These are phyloP conservation scores for Lasioglossum figueresi DNA, from an alignment of 2,888 invertebrate species.

Conservation along the genomic window DNA sequence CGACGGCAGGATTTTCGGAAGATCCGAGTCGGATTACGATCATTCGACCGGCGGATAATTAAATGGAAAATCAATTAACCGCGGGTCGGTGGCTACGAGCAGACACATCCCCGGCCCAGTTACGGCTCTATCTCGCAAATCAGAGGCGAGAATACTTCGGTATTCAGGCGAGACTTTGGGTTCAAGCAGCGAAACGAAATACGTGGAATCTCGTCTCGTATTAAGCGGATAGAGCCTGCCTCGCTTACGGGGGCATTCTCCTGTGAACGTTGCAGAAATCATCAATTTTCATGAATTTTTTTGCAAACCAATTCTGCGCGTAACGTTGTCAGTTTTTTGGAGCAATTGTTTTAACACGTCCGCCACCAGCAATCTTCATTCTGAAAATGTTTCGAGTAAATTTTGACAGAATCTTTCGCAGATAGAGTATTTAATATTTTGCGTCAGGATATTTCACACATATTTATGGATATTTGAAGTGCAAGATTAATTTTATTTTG, in stretches of 20 bases:
- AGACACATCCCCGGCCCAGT: conserved; percentile 44
- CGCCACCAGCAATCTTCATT: too few relatives aligned
- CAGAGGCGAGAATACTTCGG: conserved; percentile 47
- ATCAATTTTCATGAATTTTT: neutral
- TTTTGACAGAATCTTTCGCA: too few relatives aligned
- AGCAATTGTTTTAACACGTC: too few relatives aligned
- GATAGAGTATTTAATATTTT: too few relatives aligned
- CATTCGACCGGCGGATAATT: conserved; percentile 40
- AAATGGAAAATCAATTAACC: conserved; percentile 59
- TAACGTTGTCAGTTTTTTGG: too few relatives aligned
- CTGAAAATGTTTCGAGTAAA: too few relatives aligned
- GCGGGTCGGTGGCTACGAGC: conserved; percentile 18
- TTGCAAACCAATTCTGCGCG: too few relatives aligned
- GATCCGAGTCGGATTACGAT: conserved; percentile 9
- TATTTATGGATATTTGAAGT: neutral
- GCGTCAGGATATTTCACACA: neutral
- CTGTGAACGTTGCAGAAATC: neutral
- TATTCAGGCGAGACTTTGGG: conserved; percentile 51
- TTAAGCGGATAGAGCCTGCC: conserved; percentile 51
- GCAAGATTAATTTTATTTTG: too few relatives aligned
- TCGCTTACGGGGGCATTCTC: neutral
- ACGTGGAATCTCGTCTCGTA: conserved; percentile 71
- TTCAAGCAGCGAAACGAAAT: conserved; percentile 72
- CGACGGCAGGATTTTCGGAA: neutral
- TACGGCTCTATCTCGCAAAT: conserved; percentile 51